These are phyloP conservation scores for Lordiphosa collinella DNA, from an alignment of 1,140 invertebrate genomes.

Conservation along the genomic window DNA sequence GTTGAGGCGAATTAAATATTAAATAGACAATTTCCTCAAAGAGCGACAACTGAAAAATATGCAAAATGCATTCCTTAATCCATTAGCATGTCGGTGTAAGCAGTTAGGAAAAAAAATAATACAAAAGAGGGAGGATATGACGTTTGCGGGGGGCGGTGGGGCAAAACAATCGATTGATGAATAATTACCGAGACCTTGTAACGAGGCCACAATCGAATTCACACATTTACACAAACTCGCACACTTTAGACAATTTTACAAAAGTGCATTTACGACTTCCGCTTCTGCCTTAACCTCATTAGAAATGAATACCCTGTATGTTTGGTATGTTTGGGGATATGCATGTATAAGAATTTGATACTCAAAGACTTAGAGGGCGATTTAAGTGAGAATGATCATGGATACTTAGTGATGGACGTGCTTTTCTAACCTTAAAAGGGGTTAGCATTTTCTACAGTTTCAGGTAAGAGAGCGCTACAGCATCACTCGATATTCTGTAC, in stretches of 20 bases:
- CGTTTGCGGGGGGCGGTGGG: slow-evolving; percentile 8
- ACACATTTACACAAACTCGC: neutral
- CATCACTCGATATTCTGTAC: too few species aligned
- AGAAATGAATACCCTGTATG: neutral
- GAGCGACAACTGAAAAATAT: slow-evolving; percentile 21
- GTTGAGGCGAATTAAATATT: slow-evolving; percentile 49
- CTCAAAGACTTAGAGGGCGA: too few species aligned
- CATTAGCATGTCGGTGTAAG: too few species aligned
- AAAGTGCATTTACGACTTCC: slow-evolving; percentile 44
- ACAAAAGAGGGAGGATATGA: slow-evolving; percentile 2
- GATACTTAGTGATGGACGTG: too few species aligned
- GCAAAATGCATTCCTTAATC: slow-evolving; percentile 62
- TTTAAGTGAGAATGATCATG: too few species aligned
- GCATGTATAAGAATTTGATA: too few species aligned
- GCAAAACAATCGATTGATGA: slow-evolving; percentile 71
- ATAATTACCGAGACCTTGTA: slow-evolving; percentile 60
- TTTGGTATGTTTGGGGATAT: too few species aligned
- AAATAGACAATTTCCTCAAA: slow-evolving; percentile 18
- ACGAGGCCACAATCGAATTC: slow-evolving; percentile 5
- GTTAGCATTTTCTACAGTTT: too few species aligned
- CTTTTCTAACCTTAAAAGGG: too few species aligned
- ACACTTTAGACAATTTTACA: slow-evolving; percentile 25
- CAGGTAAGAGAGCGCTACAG: too few species aligned
- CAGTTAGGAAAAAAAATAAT: too few species aligned
- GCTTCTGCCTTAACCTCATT: slow-evolving; percentile 10